Evolutionary conservation across 2,797 vertebrate genomes (phyloP).

Genomic region (Melopsittacus undulatus): DNA sequence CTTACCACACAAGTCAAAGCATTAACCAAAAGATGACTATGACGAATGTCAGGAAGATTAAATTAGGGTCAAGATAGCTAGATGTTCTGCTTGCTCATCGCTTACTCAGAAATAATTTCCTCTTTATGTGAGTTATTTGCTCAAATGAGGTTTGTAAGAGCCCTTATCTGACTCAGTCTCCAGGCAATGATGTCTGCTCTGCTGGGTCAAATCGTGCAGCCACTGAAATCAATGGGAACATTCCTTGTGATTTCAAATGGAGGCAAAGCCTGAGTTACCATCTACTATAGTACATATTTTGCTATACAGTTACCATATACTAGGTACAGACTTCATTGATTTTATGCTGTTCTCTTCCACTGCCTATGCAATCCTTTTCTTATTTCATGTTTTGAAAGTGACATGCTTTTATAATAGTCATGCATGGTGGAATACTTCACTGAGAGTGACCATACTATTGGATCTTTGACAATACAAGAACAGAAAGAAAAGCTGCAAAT

Average conservation of each 20-base stretch:
- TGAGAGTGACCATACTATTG: not conserved
- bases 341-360: not conserved
- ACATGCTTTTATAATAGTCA: not conserved
- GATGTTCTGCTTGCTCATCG: not conserved
- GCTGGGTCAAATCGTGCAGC: not conserved
- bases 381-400: not conserved
- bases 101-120: conserved; percentile 38
- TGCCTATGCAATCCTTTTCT: not conserved
- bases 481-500: not conserved
- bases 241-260: not conserved
- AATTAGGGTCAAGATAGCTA: not conserved
- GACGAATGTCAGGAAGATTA: not conserved
- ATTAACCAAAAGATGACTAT: not conserved
- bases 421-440: not conserved
- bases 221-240: not conserved
- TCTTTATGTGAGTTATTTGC: not conserved
- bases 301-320: not conserved
- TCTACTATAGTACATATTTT: not conserved
- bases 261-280: not conserved
- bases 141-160: not conserved
- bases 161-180: not conserved
- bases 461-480: not conserved
- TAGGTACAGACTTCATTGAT: not conserved
- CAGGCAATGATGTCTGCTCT: not conserved
- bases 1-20: not conserved